Base-by-base conservation (phyloP, 2,113 vertebrate genomes). In the Oreochromis niloticus region DNA sequence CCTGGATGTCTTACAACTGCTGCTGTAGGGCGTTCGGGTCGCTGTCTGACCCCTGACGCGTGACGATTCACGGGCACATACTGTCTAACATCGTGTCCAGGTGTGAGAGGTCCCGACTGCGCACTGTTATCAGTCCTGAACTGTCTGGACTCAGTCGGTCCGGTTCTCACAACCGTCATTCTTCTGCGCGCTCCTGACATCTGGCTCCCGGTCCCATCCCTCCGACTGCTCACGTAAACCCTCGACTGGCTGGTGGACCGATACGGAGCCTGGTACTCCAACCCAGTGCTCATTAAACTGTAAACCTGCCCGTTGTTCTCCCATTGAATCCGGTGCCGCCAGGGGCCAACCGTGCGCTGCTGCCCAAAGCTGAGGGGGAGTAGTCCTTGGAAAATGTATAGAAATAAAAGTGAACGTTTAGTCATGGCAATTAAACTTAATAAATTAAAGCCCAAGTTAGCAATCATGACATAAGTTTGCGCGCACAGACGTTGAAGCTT, bases 271-370 rank as follows among this genome's bases (percentile, higher is more conserved):
- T 95, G 95, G 90, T 96, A 97, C 84, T 96, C 95, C 3, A 92
- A 91, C 0, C 96, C 97, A 4, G 96, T 97, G 93, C 96, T 97
- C 85, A 97, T 85, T 9, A 97, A 90, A 81, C 96, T 96, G 84
- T 95, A 95, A 80, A 95, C 86, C 56, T 96, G 95, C 2, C 97
- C 96, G 91, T 96, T 96, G 86, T 95, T 97, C 86, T 96, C 82
- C 97, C 97, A 97, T 81, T 95, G 96, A 52, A 97, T 93, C 85
- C 90, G 92, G 39, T 97, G 94, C 19, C 94, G 89, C 96, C 96
- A 97, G 10, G 91, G 90, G 16, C 91, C 91, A 56, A 78, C 43
- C 30, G 87, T 39, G 86, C 89, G 93, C 88, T 90, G 90, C 75
- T 91, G 93, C 66, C 91, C 96, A 48, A 32, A 87, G 56, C 92